Conservation (phyloP, 2,797 vertebrate genomes). For the Sylvilagus floridanus region DNA sequence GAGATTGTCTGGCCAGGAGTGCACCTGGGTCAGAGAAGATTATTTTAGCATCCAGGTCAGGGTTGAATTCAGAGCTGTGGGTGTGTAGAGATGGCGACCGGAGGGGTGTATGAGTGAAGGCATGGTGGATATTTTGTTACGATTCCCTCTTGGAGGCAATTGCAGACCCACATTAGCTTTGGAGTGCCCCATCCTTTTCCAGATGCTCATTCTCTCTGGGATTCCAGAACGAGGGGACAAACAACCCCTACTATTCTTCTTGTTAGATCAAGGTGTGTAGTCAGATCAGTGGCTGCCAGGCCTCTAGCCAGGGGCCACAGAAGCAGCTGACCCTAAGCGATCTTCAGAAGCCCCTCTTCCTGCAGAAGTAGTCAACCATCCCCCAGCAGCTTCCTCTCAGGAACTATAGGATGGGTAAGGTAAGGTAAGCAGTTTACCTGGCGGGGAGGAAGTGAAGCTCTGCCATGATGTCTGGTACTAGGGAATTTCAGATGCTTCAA, state of each 20-base stretch:
- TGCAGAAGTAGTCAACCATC: neutral
- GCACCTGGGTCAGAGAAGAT: neutral
- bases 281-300: neutral
- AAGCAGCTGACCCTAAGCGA: neutral
- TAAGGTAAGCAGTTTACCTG: neutral
- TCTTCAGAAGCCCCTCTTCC: neutral
- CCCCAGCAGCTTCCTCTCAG: neutral
- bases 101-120: neutral
- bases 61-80: neutral
- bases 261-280: neutral
- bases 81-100: too few species aligned
- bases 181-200: neutral
- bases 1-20: neutral
- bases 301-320: neutral
- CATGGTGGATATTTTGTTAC: accelerated
- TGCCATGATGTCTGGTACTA: neutral
- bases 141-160: neutral
- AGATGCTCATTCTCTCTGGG: neutral
- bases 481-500: neutral
- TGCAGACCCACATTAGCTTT: neutral
- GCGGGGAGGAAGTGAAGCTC: neutral
- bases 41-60: neutral
- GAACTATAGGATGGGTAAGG: neutral
- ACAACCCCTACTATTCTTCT: neutral
- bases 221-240: neutral